Evolutionary conservation across 2,888 invertebrate genomes (phyloP).

Genomic region (Ophion ellenae): DNA sequence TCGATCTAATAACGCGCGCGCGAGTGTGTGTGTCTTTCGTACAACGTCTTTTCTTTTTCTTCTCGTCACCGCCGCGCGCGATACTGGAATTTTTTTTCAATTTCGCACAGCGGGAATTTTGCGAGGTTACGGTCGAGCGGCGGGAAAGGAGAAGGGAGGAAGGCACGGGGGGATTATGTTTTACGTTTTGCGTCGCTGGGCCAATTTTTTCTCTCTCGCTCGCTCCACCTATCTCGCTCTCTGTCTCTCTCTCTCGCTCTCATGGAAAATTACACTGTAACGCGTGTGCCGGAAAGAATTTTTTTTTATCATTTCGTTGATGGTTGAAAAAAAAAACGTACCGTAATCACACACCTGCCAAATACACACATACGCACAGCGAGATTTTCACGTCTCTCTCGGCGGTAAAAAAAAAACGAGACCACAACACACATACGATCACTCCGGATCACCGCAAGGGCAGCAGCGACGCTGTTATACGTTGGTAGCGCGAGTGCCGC

Average conservation of each 20-base stretch:
- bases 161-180: conserved; percentile 19
- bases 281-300: conserved; percentile 72
- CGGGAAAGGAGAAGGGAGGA: conserved; percentile 4
- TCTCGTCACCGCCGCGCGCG: background rate
- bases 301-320: conserved; percentile 73
- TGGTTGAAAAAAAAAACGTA: conserved; percentile 58
- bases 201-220: conserved; percentile 20
- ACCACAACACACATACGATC: conserved; percentile 38
- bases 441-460: conserved; percentile 24
- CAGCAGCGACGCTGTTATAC: too few relatives aligned
- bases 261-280: conserved; percentile 14
- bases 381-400: conserved; percentile 26
- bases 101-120: conserved; percentile 20
- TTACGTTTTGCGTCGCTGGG: conserved; percentile 65
- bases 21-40: background rate
- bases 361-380: conserved; percentile 47
- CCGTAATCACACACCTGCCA: conserved; percentile 56
- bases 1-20: background rate
- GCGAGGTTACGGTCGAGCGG: conserved; percentile 33
- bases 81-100: conserved; percentile 16
- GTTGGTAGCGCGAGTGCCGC: background rate
- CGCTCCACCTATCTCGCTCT: background rate
- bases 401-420: conserved; percentile 34
- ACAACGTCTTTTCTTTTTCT: conserved; percentile 8
- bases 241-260: background rate